Conservation (phyloP, 2,797 vertebrate genomes). For the Nyctalus aviator region DNA sequence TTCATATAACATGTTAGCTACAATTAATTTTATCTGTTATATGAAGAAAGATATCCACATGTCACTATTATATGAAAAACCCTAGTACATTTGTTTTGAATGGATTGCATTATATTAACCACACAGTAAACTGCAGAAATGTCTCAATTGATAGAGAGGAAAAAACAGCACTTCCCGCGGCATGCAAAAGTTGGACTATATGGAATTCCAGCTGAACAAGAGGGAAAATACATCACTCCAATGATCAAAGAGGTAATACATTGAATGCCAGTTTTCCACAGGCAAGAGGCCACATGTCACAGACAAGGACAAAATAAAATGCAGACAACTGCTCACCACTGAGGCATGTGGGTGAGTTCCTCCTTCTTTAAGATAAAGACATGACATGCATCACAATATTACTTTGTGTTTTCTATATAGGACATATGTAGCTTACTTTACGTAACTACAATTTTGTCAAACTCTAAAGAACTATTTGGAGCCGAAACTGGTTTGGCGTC, state of each 20-base stretch:
- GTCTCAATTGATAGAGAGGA: neutral
- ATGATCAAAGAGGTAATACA: constrained; percentile 27
- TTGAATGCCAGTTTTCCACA: neutral
- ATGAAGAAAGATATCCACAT: constrained; percentile 39
- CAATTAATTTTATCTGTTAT: constrained; percentile 39
- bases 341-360: neutral
- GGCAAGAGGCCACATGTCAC: constrained; percentile 3
- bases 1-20: constrained; percentile 30
- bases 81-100: constrained; percentile 53
- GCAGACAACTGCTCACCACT: neutral
- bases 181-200: neutral
- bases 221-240: neutral
- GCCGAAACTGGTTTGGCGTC: too few species aligned
- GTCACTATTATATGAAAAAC: constrained; percentile 47
- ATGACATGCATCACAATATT: neutral
- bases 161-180: neutral
- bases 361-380: constrained; percentile 11
- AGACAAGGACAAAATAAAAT: constrained; percentile 29
- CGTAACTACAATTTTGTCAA: constrained; percentile 10
- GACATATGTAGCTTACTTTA: neutral
- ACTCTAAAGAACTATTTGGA: neutral
- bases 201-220: neutral
- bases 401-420: constrained; percentile 23
- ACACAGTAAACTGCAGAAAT: constrained; percentile 32
- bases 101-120: constrained; percentile 15